Base-by-base conservation (phyloP, 2,888 invertebrate species). In the Strigamia transsilvanica region DNA sequence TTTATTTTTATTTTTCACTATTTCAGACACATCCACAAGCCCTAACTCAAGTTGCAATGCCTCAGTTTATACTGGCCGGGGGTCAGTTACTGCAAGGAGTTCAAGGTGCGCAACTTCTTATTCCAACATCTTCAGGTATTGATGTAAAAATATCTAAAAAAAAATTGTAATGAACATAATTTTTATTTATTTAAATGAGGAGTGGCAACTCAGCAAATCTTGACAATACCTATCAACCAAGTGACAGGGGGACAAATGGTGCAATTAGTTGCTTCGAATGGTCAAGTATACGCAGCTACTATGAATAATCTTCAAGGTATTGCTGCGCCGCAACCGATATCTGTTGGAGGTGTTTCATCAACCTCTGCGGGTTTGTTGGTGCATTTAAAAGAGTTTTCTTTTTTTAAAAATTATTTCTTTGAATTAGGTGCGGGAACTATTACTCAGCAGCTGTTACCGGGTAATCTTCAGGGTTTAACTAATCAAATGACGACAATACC, bases 91-190 rank as follows among this genome's bases (percentile, higher is more conserved):
- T 95, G 83, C 96, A 96, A 88, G 96, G 96, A 85, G 95, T 96
- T 85, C 96, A 96, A 89, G 96, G 96, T 15, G 96, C 96, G 79
- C 97, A 97, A 88, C 91, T 98, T 83, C 92, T 97, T 86, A 97
- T 98, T 90, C 97, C 97, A 81, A 97, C 97, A 82, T 95, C 97
- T 84, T 96, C 96, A 92, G 96, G 96, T 95, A 87, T 79, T 79
- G 0, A 2, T 41, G 15, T 12, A 41, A 79, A 79, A 27, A 23
- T 12, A 1, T 32, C 12, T 66, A 23, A 13, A 9, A 66, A 32
- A 27, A 13, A 27, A 38, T 79, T 84, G 85, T 82, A 85, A 83
- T 86, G 86, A 77, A 27, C 23, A 27, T 1, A 5, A 9, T 73
- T 27, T 27, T 27, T 51, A n/a, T 15, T 80, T 80, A 21, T 51